Base-by-base conservation (phyloP, 2,113 vertebrate genomes). In the Laticauda colubrina region DNA sequence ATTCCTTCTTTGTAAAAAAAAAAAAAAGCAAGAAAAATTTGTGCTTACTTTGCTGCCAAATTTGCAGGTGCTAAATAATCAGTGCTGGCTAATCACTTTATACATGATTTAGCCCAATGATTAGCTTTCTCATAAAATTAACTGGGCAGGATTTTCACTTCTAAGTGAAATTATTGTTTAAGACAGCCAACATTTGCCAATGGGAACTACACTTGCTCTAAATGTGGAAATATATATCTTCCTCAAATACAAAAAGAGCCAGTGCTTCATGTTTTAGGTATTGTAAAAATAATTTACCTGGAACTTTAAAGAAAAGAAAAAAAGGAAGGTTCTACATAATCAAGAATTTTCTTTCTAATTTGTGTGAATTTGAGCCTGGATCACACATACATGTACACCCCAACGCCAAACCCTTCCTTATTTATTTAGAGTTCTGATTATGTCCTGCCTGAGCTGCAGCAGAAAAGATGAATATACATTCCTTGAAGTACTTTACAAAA, bases 191-290 rank as follows among this genome's bases (percentile, higher is more conserved):
- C 14, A 53, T 88, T 55, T 92, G 92, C 69, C 26, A 1, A 43
- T 59, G 93, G 93, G 95, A 95, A 96, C 94, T 14, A 92, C 89
- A 88, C 95, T 69, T 91, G 59, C 95, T 91, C 92, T 51, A 75
- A 94, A 69, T 94, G 56, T 94, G 54, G 48, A 75, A 94, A 90
- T 94, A 29, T 93, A 61, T 59, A 91, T 90, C 92, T 23, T 96
- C 92, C 91, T 94, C 91, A 93, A 34, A 43, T 69, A 56, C 23
- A 57, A 15, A 54, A 12, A 75, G 93, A 94, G 93, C 91, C 93
- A 92, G 89, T 94, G 89, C 7, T 23, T 34, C 87, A 86, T 89
- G 12, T 39, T 48, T 94, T 94, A 53, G 34, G 29, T 85, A 85
- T 26, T 56, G 24, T 56, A 20, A 34, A 75, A 81, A 39, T 18